phyloP scores from a whole-genome alignment of 2,113 vertebrate genomes.

The Microtus ochrogaster region DNA sequence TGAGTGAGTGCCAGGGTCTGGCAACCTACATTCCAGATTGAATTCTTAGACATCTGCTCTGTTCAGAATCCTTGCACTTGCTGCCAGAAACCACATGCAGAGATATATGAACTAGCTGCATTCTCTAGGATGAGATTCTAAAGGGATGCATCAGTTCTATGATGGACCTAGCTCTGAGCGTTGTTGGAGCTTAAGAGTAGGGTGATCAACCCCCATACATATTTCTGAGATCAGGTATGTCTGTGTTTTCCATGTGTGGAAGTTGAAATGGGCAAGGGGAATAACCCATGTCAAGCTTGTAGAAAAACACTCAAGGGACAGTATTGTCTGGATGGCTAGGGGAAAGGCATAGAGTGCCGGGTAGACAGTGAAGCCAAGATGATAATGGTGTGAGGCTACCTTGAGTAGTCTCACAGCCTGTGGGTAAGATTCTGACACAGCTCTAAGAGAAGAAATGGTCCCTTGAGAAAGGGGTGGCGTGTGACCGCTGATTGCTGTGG shows the following conservation, averaged over 20 bases:
- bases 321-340: too few species aligned
- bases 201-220: not conserved
- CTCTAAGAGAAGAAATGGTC: not conserved
- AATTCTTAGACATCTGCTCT: not conserved
- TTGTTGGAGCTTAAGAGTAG: not conserved
- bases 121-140: not conserved
- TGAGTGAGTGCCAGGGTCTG: not conserved
- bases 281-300: not conserved
- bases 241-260: not conserved
- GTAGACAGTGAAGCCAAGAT: rapidly evolving
- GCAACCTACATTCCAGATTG: not conserved
- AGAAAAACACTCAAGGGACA: not conserved
- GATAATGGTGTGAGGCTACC: too few species aligned
- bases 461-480: not conserved
- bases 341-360: rapidly evolving
- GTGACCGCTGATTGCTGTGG: not conserved
- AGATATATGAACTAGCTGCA: not conserved
- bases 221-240: not conserved
- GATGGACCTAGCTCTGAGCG: not conserved
- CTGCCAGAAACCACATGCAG: not conserved
- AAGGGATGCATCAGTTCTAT: not conserved
- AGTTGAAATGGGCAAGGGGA: not conserved
- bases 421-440: not conserved
- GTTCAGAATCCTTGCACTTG: not conserved
- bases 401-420: not conserved